Base-by-base conservation (phyloP, 2,797 vertebrate species). In the Gallirallus australis region DNA sequence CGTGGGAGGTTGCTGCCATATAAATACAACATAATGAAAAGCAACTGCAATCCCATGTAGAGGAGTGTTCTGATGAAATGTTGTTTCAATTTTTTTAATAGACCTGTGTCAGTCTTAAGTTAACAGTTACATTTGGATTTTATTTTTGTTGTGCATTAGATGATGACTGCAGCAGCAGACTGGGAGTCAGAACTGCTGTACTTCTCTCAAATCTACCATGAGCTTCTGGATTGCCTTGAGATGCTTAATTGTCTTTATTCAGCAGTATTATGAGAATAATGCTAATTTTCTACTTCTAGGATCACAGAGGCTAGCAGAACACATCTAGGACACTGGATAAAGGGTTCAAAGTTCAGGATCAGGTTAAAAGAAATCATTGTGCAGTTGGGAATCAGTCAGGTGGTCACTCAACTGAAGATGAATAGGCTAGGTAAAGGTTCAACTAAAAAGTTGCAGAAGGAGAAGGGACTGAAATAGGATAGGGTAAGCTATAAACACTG, bases 31-130 rank as follows among this genome's bases (percentile, higher is more conserved):
- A 6, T 71, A 30, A 33, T 56, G 16, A 83, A 89, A 86, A 59
- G 12, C n/a, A 63, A 4, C 20, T 83, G 42, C n/a, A 81, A 1
- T 40, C 7, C 42, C 35, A 28, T 63, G 17, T 56, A 59, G 48
- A 28, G 79, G 64, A 48, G 21, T 56, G 56, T 90, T 94, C 66
- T 94, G 82, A 89, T 80, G 79, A 90, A 92, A 53, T 68, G 39
- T 27, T 70, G 39, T 23, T 64, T 72, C 35, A 2, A 12, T 13
- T 7, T 63, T 78, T 64, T 81, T 59, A 65, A 77, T 91, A 71
- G 50, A 40, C 20, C n/a, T 10, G 2, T 72, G 30, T 77, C 39
- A 35, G 21, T 76, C 14, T 18, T 45, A 35, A 84, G 50, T 57
- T 71, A 79, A 9, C 33, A 53, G 27, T 37, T 86, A 27, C 20